Conservation (phyloP, 2,797 vertebrate species). For the Sebastes minor region DNA sequence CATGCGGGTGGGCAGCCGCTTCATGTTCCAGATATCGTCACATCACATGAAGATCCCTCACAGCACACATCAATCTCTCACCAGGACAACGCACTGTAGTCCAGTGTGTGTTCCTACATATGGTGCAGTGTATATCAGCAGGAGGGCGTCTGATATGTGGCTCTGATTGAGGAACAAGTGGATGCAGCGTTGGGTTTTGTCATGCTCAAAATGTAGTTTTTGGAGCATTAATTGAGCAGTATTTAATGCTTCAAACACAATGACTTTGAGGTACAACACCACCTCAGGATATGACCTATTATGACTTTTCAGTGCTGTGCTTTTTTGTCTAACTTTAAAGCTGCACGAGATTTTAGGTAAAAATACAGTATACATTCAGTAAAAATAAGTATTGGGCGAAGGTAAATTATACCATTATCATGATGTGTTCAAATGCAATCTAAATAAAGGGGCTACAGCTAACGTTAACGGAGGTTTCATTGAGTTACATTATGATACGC, state of each 20-base stretch:
- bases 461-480: no score
- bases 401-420: no score
- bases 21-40: conserved; percentile 74
- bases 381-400: no score
- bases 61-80: conserved; percentile 61
- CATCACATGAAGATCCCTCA: conserved; percentile 77
- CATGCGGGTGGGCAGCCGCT: conserved; percentile 48
- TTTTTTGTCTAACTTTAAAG: neutral
- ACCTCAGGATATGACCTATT: neutral
- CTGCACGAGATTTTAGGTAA: neutral
- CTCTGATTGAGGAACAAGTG: neutral
- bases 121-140: neutral
- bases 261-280: neutral
- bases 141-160: neutral
- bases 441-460: no score
- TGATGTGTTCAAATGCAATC: no score
- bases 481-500: no score
- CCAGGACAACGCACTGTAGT: conserved; percentile 17
- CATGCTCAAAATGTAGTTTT: neutral
- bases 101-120: conserved; percentile 11
- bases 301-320: neutral
- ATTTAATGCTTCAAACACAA: neutral
- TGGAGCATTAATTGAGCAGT: neutral
- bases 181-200: neutral
- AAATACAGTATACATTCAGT: neutral